Percentiles rank a stretch among this genome's conserved stretches.
Conservation (phyloP, 2,113 vertebrate genomes). For the Carettochelys insculpta region DNA sequence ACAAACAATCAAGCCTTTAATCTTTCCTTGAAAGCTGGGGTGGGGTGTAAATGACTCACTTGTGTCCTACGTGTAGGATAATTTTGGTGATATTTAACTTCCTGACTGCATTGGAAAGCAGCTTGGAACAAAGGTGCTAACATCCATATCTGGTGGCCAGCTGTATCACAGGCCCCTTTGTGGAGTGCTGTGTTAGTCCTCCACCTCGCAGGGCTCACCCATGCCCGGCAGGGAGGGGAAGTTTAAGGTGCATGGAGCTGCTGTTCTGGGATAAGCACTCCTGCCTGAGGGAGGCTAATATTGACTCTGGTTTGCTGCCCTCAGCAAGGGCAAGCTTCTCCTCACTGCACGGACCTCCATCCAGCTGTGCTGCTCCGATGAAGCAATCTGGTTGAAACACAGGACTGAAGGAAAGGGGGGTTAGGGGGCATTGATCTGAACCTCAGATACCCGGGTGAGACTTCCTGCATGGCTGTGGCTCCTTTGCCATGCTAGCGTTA, state of each 20-base stretch:
- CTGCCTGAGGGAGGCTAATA: slow-evolving; percentile 62
- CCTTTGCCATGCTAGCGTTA: neutral
- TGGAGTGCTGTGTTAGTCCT: neutral
- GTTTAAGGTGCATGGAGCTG: slow-evolving; percentile 51
- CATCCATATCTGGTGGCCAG: slow-evolving; percentile 57
- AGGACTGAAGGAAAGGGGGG: neutral
- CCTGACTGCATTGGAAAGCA: neutral
- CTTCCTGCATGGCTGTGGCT: too few relatives aligned
- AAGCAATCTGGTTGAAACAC: rapidly evolving
- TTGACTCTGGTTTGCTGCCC: slow-evolving; percentile 58
- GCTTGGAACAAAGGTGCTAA: neutral
- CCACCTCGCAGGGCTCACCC: neutral
- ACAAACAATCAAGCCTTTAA: neutral
- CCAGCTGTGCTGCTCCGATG: neutral
- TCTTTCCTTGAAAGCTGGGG: neutral
- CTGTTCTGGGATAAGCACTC: slow-evolving; percentile 67
- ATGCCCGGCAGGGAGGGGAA: slow-evolving; percentile 8
- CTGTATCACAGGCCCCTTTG: neutral
- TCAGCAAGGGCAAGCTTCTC: slow-evolving; percentile 59
- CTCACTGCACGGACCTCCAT: neutral
- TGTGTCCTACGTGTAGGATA: neutral
- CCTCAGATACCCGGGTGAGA: neutral
- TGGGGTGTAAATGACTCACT: neutral
- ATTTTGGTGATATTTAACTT: neutral
- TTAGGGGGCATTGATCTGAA: too few relatives aligned